Evolutionary conservation across 2,113 vertebrate genomes (phyloP), one percentile per base, ranked within the genome.

Genomic region (Solea senegalensis): DNA sequence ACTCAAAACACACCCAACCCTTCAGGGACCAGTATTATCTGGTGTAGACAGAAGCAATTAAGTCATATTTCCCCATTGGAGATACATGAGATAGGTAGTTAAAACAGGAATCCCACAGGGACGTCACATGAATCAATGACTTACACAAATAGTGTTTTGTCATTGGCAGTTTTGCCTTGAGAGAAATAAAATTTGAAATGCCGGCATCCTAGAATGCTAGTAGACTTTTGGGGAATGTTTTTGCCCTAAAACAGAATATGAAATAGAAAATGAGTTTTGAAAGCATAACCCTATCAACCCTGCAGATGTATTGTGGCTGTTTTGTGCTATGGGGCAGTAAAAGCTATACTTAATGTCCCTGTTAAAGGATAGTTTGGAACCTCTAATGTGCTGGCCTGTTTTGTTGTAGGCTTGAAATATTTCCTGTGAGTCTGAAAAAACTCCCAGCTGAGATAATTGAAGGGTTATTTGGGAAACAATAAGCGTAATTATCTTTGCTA

Each of bases 261-360:
- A 45, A 59, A 28, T 9, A 57, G 39, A 66, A 74, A 65, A 80
- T 66, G 9, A 77, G 27, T 72, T 74, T 85, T 85, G 69, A 73
- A 75, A 65, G 50, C 68, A 68, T 44, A 53, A 63, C n/a, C 59
- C 49, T 45, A 64, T 55, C 53, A 72, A 40, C 59, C 27, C 58
- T 55, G 72, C 41, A 71, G 69, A 76, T 79, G 76, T 74, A 80
- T 78, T 48, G 57, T 61, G 65, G 65, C 68, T 57, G 27, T 85
- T 80, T 80, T 73, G 61, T 67, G 57, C 74, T 74, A 55, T 65
- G 66, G 65, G 59, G 86, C 66, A 72, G 52, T 88, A 77, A 83
- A 85, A 74, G 61, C 3, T 15, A 61, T 55, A 63, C 61, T 68
- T 74, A 83, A 71, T 79, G 50, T 69, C 26, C 45, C n/a, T 43